These are phyloP conservation scores for Miichthys miiuy DNA, from an alignment of 2,797 vertebrate species.

Conservation along the genomic window DNA sequence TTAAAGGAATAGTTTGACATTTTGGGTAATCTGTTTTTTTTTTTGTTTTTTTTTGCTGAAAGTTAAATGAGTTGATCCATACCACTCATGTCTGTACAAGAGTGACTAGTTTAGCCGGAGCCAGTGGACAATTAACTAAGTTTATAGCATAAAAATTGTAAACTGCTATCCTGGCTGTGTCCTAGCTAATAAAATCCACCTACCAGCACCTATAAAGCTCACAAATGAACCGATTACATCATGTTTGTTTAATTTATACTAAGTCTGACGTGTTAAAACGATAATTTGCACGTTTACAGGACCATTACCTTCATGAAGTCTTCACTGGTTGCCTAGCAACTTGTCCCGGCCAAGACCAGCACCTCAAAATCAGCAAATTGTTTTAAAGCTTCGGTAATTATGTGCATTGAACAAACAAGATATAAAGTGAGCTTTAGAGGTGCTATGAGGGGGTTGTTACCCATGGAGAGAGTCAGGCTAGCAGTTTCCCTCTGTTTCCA, in stretches of 20 bases:
- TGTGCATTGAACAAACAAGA: neutral
- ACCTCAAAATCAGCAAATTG: neutral
- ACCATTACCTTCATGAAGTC: neutral
- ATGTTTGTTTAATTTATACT: neutral
- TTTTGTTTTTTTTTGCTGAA: neutral
- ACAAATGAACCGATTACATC: neutral
- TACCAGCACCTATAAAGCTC: neutral
- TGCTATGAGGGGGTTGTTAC: neutral
- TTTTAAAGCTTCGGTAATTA: neutral
- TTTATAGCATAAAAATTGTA: neutral
- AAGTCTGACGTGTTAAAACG: neutral
- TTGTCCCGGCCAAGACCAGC: neutral
- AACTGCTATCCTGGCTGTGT: neutral
- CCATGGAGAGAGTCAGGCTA: neutral
- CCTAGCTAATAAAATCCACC: neutral
- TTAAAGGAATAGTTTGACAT: neutral
- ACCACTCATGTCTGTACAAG: neutral
- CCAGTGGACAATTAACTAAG: neutral
- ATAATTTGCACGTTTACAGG: neutral
- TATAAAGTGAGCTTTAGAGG: neutral
- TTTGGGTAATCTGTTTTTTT: neutral
- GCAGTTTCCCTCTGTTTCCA: neutral
- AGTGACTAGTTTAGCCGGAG: neutral
- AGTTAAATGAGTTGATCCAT: neutral
- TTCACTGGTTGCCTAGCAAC: conserved; percentile 6